Percentiles rank a stretch among this genome's conserved stretches.
phyloP scores from a whole-genome alignment of 2,888 invertebrate genomes.

The Parnassius glacialis region DNA sequence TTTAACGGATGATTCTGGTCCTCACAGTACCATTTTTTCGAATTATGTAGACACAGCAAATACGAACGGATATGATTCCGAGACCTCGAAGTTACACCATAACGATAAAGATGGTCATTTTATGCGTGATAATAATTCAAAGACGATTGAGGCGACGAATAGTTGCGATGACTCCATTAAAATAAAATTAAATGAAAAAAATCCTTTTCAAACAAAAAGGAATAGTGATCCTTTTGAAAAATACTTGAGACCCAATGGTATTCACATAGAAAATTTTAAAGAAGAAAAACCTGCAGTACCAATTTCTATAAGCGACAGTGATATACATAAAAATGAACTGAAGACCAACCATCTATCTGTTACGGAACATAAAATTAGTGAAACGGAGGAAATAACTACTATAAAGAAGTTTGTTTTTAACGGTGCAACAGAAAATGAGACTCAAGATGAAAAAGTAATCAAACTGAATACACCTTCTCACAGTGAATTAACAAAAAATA shows the following conservation, averaged over 20 bases:
- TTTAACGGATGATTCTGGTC: slow-evolving; percentile 48
- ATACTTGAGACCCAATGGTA: slow-evolving; percentile 51
- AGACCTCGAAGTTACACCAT: slow-evolving; percentile 22
- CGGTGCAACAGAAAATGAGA: slow-evolving; percentile 50
- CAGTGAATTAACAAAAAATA: neutral
- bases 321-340: slow-evolving; percentile 61
- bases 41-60: slow-evolving; percentile 42
- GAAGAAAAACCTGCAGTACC: slow-evolving; percentile 49
- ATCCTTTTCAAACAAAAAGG: slow-evolving; percentile 57
- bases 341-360: slow-evolving; percentile 61
- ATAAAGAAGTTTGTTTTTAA: slow-evolving; percentile 70
- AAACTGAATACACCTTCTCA: slow-evolving; percentile 1
- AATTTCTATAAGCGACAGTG: slow-evolving; percentile 62
- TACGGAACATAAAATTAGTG: slow-evolving; percentile 67
- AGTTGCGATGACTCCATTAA: slow-evolving; percentile 32
- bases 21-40: slow-evolving; percentile 46
- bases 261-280: slow-evolving; percentile 49
- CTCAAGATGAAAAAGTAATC: slow-evolving; percentile 2
- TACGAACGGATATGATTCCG: slow-evolving; percentile 47
- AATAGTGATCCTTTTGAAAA: slow-evolving; percentile 53
- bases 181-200: slow-evolving; percentile 41
- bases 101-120: slow-evolving; percentile 40
- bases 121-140: slow-evolving; percentile 41
- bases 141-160: slow-evolving; percentile 22
- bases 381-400: slow-evolving; percentile 75